Evolutionary conservation across 2,888 invertebrate genomes (phyloP), one percentile per base, ranked within the genome.

Genomic region (Lottia gigantea): DNA sequence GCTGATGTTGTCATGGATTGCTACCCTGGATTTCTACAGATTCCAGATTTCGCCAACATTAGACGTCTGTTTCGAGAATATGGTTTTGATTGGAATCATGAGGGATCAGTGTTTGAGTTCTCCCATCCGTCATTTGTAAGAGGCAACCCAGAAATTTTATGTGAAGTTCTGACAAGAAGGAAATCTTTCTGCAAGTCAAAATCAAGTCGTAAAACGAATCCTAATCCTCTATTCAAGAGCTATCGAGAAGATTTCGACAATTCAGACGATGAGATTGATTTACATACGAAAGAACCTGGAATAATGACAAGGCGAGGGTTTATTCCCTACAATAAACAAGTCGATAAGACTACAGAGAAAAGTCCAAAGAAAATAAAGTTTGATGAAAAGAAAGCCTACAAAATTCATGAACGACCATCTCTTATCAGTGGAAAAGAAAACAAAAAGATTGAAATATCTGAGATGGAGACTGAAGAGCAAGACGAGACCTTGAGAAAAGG

Each of bases 11-110:
- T 86, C 14, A 82, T 85, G 83, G 73, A 73, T 31, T 70, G 76
- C 25, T 84, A 86, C 68, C 87, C 87, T 3, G 85, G 85, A 14
- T 85, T 87, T 71, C 81, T 86, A 8, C 83, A 85, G 73, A 86
- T 86, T 64, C 75, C 84, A 14, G 74, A 82, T 8, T 84, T 86
- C 73, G 75, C 80, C 55, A 87, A 87, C 69, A 77, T 87, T 7
- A 76, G 85, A 19, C 78, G 87, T 62, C 82, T 86, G 26, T 83
- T 86, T 70, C 77, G 87, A 61, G 85, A 86, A 71, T 87, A 87
- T 76, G 82, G 82, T 16, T 87, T 86, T 73, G 77, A 79, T 45
- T 84, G 85, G 83, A 68, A 64, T 19, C 71, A 77, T n/a, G 75
- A 75, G 2, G 73, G 69, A 2, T 71, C 71, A 12, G 72, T 74